phyloP scores from a whole-genome alignment of 2,888 invertebrate species.

The Augiades crinisus region DNA sequence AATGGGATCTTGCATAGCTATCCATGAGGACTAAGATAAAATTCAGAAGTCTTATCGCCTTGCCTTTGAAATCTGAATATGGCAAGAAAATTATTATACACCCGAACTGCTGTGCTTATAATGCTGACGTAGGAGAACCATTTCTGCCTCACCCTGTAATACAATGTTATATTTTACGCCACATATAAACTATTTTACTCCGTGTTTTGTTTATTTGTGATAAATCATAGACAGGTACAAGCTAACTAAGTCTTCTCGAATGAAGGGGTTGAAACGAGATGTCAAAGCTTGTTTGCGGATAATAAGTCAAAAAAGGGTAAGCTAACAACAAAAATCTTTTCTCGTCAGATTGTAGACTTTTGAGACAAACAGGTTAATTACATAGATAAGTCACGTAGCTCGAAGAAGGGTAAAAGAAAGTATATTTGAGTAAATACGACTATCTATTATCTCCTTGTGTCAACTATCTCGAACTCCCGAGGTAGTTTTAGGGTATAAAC shows the following conservation, averaged over 20 bases:
- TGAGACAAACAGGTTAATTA: constrained; percentile 10
- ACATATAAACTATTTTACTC: too few species aligned
- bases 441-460: constrained; percentile 19
- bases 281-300: constrained; percentile 18
- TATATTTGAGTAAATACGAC: constrained; percentile 14
- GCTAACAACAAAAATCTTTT: constrained; percentile 1
- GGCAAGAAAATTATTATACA: too few species aligned
- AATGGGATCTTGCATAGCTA: too few species aligned
- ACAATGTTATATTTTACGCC: too few species aligned
- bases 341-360: constrained; percentile 1
- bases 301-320: constrained; percentile 11
- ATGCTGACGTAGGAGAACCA: too few species aligned
- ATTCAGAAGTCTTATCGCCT: too few species aligned
- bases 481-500: constrained; percentile 32
- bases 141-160: too few species aligned
- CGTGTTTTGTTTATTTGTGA: too few species aligned
- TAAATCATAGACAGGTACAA: too few species aligned
- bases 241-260: neutral
- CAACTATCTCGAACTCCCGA: constrained; percentile 26
- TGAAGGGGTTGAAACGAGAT: neutral
- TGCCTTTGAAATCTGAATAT: too few species aligned
- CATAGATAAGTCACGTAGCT: constrained; percentile 23
- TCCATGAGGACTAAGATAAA: too few species aligned
- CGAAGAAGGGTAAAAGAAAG: constrained; percentile 23
- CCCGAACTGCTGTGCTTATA: too few species aligned